A percentile compares a stretch with the other conserved stretches of the same genome.
phyloP scores from a whole-genome alignment of 2,888 invertebrate genomes.

The Callyntrura sp. region DNA sequence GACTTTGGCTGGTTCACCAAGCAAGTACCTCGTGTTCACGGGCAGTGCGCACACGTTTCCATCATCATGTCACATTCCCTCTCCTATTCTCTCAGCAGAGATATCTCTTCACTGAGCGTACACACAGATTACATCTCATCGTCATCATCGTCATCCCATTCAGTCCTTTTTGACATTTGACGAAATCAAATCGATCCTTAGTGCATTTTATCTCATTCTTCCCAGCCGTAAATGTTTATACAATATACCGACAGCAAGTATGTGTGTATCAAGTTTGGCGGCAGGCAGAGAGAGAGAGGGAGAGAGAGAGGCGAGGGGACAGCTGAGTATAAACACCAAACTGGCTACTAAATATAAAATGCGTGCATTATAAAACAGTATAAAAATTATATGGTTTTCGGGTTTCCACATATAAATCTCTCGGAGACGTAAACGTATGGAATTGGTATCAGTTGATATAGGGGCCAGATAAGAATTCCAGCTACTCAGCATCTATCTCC shows the following conservation, averaged over 20 bases:
- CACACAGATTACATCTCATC: constrained; percentile 66
- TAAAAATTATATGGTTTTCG: constrained; percentile 29
- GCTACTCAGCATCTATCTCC: constrained; percentile 68
- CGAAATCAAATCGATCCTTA: constrained; percentile 78
- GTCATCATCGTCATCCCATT: constrained; percentile 66
- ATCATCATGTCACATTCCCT: constrained; percentile 74
- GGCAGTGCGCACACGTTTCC: constrained; percentile 76
- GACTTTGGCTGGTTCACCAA: constrained; percentile 45
- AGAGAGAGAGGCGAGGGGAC: neutral
- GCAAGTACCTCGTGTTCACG: constrained; percentile 51
- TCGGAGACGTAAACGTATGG: constrained; percentile 18
- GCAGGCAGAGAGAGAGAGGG: neutral
- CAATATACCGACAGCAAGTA: constrained; percentile 18
- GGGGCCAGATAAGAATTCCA: constrained; percentile 69
- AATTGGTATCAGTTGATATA: constrained; percentile 68
- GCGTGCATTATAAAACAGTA: neutral
- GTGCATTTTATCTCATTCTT: constrained; percentile 75
- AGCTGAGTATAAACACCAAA: neutral
- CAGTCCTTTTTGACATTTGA: constrained; percentile 71
- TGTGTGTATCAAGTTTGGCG: constrained; percentile 38
- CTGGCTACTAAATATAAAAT: neutral
- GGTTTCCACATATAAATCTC: constrained; percentile 5
- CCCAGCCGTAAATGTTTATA: constrained; percentile 67
- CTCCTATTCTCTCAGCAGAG: constrained; percentile 53
- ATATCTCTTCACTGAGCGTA: constrained; percentile 34